Percentiles rank a stretch among this genome's conserved stretches.
Conservation (phyloP, 2,888 invertebrate genomes). For the Cephonodes hylas region DNA sequence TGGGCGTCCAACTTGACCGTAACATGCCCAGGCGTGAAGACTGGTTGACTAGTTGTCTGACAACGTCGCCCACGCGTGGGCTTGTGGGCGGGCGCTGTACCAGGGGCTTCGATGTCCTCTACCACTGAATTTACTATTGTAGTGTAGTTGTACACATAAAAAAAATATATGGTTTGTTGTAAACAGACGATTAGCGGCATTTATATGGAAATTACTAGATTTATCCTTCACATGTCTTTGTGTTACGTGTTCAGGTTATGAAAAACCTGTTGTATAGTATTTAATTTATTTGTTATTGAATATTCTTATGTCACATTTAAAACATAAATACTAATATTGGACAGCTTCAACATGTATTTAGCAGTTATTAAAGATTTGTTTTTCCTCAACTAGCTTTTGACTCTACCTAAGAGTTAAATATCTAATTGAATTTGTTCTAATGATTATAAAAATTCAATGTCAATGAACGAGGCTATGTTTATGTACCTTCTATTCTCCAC, state of each 20-base stretch:
- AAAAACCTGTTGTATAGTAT: no score
- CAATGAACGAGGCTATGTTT: no score
- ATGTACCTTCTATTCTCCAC: no score
- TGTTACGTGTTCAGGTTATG: no score
- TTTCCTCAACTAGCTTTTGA: no score
- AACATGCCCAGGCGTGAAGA: slow-evolving; percentile 17
- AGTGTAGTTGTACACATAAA: background rate
- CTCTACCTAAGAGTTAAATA: no score
- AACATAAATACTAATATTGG: background rate
- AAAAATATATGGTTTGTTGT: background rate
- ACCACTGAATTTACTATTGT: slow-evolving; percentile 25
- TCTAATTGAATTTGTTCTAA: no score
- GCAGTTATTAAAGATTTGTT: no score
- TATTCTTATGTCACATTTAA: no score
- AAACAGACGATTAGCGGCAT: background rate
- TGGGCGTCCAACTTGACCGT: background rate
- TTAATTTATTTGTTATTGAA: no score
- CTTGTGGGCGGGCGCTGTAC: slow-evolving; percentile 39
- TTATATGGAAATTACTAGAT: background rate
- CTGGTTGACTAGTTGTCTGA: slow-evolving; percentile 33
- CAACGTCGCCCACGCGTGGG: slow-evolving; percentile 31
- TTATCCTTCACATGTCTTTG: no score
- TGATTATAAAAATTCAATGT: no score
- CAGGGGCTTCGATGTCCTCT: slow-evolving; percentile 32
- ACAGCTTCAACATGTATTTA: background rate